These are phyloP conservation scores for Ammodramus savannarum DNA, from an alignment of 2,113 vertebrate genomes.

Conservation along the genomic window DNA sequence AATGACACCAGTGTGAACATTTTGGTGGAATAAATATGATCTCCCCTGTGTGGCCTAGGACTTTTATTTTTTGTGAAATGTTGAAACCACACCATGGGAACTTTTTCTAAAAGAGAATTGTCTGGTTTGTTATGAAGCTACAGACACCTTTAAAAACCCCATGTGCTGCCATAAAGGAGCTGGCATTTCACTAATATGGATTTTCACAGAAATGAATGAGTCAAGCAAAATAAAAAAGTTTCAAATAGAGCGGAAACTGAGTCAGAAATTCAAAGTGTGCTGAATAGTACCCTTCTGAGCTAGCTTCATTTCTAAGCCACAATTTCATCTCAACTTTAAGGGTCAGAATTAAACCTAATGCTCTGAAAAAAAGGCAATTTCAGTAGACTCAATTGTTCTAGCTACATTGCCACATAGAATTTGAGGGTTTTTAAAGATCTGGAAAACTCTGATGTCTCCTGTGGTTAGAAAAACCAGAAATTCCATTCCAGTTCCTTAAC, in stretches of 20 bases:
- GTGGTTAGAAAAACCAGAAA: not conserved
- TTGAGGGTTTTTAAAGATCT: not conserved
- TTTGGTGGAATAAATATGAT: not conserved
- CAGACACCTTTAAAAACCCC: conserved; percentile 12
- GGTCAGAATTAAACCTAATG: not conserved
- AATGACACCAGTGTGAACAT: not conserved
- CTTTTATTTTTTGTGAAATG: not conserved
- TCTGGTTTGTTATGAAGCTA: conserved; percentile 20
- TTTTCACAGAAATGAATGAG: conserved; percentile 66
- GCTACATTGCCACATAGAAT: not conserved
- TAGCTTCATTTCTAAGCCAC: conserved; percentile 36
- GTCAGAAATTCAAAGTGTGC: conserved; percentile 47
- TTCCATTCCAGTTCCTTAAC: not conserved
- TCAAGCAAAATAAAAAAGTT: conserved; percentile 64
- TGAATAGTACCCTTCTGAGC: conserved; percentile 48
- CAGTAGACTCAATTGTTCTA: conserved; percentile 23
- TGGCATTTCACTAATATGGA: conserved; percentile 65
- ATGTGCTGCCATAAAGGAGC: not conserved
- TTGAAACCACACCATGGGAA: not conserved
- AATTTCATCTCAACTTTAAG: conserved; percentile 54
- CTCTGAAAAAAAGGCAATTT: conserved; percentile 4
- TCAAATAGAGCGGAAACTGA: conserved; percentile 57
- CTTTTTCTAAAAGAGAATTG: not conserved
- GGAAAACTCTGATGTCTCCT: not conserved
- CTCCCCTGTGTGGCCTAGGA: not conserved